A percentile compares a stretch with the other conserved stretches of the same genome.
Conservation (phyloP, 2,888 invertebrate genomes). For the Meiosimyza decipiens region DNA sequence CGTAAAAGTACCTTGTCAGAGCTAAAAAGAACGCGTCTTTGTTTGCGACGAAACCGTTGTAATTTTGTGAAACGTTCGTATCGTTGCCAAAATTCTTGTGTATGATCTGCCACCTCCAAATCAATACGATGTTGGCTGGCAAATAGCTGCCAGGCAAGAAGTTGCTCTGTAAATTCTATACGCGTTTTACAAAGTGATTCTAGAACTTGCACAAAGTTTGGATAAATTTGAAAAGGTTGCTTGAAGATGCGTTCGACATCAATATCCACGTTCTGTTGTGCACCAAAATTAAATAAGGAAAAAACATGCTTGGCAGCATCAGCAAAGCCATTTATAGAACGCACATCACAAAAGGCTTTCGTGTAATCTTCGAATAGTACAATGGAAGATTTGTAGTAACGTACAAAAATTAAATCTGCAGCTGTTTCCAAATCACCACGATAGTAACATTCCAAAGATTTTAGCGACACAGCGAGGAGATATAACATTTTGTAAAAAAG, state of each 20-base stretch:
- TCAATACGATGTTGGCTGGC: conserved; percentile 57
- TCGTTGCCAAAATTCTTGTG: conserved; percentile 63
- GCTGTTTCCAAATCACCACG: conserved; percentile 74
- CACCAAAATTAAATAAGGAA: conserved; percentile 41
- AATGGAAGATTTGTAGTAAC: conserved; percentile 78
- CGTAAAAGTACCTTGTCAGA: conserved; percentile 78
- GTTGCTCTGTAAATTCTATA: conserved; percentile 56
- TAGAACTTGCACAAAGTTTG: conserved; percentile 58
- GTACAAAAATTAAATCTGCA: conserved; percentile 76
- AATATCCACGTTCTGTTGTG: conserved; percentile 41
- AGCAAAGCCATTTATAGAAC: conserved; percentile 77
- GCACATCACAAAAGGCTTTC: conserved; percentile 77
- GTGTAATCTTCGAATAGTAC: conserved; percentile 78
- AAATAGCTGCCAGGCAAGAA: conserved; percentile 59
- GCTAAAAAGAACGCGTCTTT: conserved; percentile 81
- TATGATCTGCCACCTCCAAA: conserved; percentile 61
- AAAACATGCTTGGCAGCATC: conserved; percentile 71
- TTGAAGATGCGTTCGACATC: conserved; percentile 58
- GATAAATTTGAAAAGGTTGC: conserved; percentile 60
- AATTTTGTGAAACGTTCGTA: conserved; percentile 64
- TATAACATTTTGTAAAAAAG: conserved; percentile 77
- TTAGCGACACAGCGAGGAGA: conserved; percentile 75
- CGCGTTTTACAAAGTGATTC: conserved; percentile 55
- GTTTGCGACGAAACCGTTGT: conserved; percentile 69
- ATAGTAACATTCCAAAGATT: conserved; percentile 77